phyloP scores from a whole-genome alignment of 2,888 invertebrate species.

The Zygaena filipendulae region DNA sequence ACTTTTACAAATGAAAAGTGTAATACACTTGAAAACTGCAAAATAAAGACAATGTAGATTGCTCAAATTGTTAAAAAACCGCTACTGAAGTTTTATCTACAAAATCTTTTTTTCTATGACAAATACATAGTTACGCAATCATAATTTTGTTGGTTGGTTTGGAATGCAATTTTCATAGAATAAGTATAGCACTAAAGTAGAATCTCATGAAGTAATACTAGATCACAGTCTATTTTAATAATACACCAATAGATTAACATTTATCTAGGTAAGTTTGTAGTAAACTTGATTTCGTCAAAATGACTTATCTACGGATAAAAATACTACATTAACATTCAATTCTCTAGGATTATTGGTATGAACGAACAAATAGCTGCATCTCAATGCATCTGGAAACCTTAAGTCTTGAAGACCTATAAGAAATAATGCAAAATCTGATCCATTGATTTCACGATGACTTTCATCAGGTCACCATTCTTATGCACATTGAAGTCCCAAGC shows the following conservation, averaged over 20 bases:
- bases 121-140: no score
- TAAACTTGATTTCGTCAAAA: conserved; percentile 41
- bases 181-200: conserved; percentile 37
- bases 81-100: conserved; percentile 14
- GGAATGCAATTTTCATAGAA: no score
- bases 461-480: no score
- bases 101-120: conserved; percentile 11
- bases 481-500: no score
- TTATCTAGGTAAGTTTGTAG: conserved; percentile 42
- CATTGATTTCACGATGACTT: conserved; percentile 9
- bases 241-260: conserved; percentile 51
- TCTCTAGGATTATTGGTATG: conserved; percentile 20
- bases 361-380: no score
- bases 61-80: conserved; percentile 20
- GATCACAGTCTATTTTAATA: conserved; percentile 66
- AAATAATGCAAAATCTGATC: conserved; percentile 7
- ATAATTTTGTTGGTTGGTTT: no score
- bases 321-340: conserved; percentile 26
- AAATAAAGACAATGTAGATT: no score
- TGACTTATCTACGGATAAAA: conserved; percentile 32
- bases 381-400: no score
- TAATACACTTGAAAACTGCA: no score
- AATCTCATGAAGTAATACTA: conserved; percentile 61
- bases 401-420: conserved; percentile 15
- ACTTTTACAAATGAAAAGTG: no score